phyloP scores from a whole-genome alignment of 2,797 vertebrate genomes.

The Alauda arvensis region DNA sequence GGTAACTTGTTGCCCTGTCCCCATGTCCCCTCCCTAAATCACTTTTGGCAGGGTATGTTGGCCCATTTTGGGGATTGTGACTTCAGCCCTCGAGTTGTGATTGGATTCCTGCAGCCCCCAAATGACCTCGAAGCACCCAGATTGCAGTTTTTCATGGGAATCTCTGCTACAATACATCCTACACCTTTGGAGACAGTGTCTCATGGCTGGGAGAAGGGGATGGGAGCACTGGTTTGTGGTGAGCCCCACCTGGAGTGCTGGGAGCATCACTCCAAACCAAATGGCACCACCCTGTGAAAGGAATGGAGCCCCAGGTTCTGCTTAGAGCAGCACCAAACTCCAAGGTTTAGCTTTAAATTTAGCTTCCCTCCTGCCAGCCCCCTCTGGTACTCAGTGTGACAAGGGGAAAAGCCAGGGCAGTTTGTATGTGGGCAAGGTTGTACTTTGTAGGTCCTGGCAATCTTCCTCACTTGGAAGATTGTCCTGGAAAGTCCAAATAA shows the following conservation, averaged over 20 bases:
- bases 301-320: neutral
- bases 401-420: neutral
- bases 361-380: neutral
- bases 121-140: neutral
- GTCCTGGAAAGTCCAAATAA: neutral
- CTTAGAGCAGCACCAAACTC: neutral
- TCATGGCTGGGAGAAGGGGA: neutral
- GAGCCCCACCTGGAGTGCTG: neutral
- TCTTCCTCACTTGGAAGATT: neutral
- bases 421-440: neutral
- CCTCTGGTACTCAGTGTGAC: neutral
- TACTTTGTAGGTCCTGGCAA: neutral
- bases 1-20: neutral
- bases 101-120: neutral
- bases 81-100: fast-evolving
- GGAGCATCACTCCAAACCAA: neutral
- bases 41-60: neutral
- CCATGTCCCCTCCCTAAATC: neutral
- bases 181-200: neutral
- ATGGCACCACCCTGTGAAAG: neutral
- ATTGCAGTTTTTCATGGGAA: neutral
- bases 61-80: neutral
- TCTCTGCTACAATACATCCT: neutral
- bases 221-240: too few relatives aligned
- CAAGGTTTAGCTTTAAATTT: neutral